Evolutionary conservation across 2,888 invertebrate genomes (phyloP), one percentile per base, ranked within the genome.

Genomic region (Globia sparganii): DNA sequence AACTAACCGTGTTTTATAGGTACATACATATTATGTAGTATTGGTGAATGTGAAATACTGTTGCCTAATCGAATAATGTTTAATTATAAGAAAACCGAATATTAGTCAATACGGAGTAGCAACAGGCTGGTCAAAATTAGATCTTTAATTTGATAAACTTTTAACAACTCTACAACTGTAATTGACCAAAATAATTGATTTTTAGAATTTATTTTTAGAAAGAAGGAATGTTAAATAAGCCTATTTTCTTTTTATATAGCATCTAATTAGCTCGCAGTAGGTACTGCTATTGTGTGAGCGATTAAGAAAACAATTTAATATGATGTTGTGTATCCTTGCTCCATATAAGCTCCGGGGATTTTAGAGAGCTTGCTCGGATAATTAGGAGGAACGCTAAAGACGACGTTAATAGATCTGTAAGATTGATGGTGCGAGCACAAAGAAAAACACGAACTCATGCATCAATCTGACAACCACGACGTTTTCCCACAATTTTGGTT

Each of bases 401-500:
- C 93, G 94, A 93, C 94, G 94, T 93, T 94, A 94, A 94, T 94
- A 94, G 94, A 94, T 93, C 93, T 91, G 89, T 86, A 92, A 94
- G 94, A 94, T 94, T 94, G 94, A 94, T 94, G 94, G 90, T 87
- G 87, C 70, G 86, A 85, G 86, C 89, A 93, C 93, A 94, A 94
- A 94, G 93, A 94, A 94, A 94, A 93, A 94, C 93, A 92, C 92
- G 90, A 91, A 89, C 93, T 93, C 93, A 93, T 94, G 93, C 94
- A 94, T 94, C 94, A 94, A 94, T 94, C 93, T 93, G 93, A 94
- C 93, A 92, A 89, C 86, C 81, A 89, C 90, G 89, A 87, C 89
- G 91, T 85, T 85, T 83, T 78, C 78, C 84, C 86, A 86, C 79
- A 86, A 87, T 85, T 86, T 86, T 81, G 87, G 77, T 86, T 81